phyloP scores from a whole-genome alignment of 2,888 invertebrate species.

The Eupeodes luniger region DNA sequence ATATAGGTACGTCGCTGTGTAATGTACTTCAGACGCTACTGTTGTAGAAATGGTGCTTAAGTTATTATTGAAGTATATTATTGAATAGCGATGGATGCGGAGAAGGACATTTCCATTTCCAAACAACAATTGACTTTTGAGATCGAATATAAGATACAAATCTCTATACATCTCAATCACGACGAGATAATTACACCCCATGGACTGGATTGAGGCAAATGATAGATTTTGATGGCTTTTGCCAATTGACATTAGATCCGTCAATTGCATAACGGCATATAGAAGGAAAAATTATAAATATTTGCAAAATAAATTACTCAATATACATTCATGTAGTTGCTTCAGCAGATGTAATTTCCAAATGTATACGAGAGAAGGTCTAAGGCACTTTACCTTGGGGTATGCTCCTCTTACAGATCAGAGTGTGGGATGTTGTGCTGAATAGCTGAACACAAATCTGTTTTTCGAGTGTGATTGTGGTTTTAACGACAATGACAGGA shows the following conservation, averaged over 20 bases:
- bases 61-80: too few species aligned
- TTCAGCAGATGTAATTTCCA: conserved; percentile 41
- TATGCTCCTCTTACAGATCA: not conserved
- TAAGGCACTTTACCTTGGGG: conserved; percentile 20
- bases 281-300: conserved; percentile 31
- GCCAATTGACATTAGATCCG: conserved; percentile 65
- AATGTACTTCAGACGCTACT: conserved; percentile 43
- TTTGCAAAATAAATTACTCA: conserved; percentile 62
- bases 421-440: conserved; percentile 29
- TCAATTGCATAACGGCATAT: conserved; percentile 55
- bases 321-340: not conserved
- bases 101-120: conserved; percentile 18
- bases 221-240: conserved; percentile 50
- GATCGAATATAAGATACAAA: conserved; percentile 32
- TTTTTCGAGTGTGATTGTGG: conserved; percentile 57
- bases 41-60: not conserved
- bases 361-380: conserved; percentile 14
- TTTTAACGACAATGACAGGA: conserved; percentile 60
- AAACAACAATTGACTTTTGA: conserved; percentile 42
- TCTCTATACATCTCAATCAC: conserved; percentile 40
- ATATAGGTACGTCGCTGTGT: not conserved
- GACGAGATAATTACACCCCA: conserved; percentile 61
- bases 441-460: conserved; percentile 38
- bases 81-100: not conserved
- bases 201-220: conserved; percentile 41